Evolutionary conservation across 37 sponge, comb jelly and placozoan genomes (phyloP), one percentile per base, ranked within the genome.

Genomic region (Theonella swinhoei): DNA sequence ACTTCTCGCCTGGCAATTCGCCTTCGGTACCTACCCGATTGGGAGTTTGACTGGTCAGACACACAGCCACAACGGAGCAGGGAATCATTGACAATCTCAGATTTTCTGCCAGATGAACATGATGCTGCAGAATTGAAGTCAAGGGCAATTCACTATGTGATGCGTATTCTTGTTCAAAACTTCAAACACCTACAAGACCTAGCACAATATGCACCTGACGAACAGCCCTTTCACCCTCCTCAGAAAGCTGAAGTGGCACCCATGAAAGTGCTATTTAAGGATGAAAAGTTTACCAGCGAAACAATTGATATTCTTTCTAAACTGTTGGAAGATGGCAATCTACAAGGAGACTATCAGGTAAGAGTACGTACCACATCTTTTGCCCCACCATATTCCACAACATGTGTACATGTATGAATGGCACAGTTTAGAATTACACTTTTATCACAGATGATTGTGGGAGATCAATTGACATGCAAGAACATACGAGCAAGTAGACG

Each of bases 271-370:
- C 69, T 80, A 42, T 37, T 68, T 36, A 80, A 68, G 29, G 80
- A 80, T 66, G 80, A 80, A 58, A 68, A 66, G 20, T 39, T 40
- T 42, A 80, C 24, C 1, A 32, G 30, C 42, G 69, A 80, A 17
- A 80, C 68, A 24, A 80, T 80, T 39, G 69, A 68, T 31, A 80
- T 80, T 31, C 80, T 80, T 20, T 7, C 62, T 59, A 34, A 76
- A 33, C 23, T 76, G 32, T 20, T 59, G 5, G 24, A 1, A 22
- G 77, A 68, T 36, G 80, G 29, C 19, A 80, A 64, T 41, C 69
- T 80, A 20, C 24, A 26, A 25, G 69, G 80, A 14, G 23, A 14
- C 14, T 17, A 42, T 20, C 62, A 76, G 61, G 77, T 60, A 33
- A n/a, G 39, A 9, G 39, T 72, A 32, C 34, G n/a, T 68, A 14